Percentiles rank a stretch among this genome's conserved stretches.
Evolutionary conservation across 1,140 invertebrate species (phyloP).

Genomic region (fruit fly (Drosophila melanogaster)): DNA sequence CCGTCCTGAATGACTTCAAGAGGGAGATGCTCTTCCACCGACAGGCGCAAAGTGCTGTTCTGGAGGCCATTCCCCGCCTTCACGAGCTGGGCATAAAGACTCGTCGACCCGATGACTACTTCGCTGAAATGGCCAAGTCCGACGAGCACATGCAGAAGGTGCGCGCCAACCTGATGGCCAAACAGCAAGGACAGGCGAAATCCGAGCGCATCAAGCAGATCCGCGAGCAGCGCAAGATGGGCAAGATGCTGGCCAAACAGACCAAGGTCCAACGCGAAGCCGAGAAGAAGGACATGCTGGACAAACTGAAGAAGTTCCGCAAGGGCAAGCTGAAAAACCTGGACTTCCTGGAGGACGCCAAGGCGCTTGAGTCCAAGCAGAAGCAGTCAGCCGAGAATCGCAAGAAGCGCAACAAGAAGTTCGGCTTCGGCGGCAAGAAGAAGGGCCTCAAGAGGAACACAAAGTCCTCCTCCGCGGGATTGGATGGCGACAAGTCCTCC

Average conservation of each 20-base stretch:
- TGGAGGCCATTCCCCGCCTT: constrained; percentile 91
- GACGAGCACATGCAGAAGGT: constrained; percentile 99
- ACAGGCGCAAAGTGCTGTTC: constrained; percentile 94
- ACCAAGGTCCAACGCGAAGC: constrained; percentile 91
- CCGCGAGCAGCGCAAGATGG: constrained; percentile 95
- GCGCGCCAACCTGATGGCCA: constrained; percentile 92
- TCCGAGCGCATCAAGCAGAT: constrained; percentile 95
- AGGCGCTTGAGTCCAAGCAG: constrained; percentile 84
- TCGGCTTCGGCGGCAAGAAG: constrained; percentile 98
- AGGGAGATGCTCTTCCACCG: constrained; percentile 95
- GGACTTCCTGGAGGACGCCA: constrained; percentile 92
- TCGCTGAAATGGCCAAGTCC: constrained; percentile 99
- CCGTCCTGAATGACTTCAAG: constrained; percentile 96
- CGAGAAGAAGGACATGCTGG: constrained; percentile 92
- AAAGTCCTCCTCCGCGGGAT: constrained; percentile 90
- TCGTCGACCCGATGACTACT: constrained; percentile 96
- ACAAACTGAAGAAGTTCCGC: constrained; percentile 93
- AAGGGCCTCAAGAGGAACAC: constrained; percentile 95
- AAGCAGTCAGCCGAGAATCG: constrained; percentile 87
- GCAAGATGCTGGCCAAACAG: constrained; percentile 93
- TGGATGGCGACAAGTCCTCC: constrained; percentile 94
- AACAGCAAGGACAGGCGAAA: constrained; percentile 92
- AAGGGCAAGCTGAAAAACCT: constrained; percentile 92
- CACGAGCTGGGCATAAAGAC: constrained; percentile 91
- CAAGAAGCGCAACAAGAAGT: constrained; percentile 93